phyloP scores from a whole-genome alignment of 2,113 vertebrate genomes.

The Xenus cinereus region DNA sequence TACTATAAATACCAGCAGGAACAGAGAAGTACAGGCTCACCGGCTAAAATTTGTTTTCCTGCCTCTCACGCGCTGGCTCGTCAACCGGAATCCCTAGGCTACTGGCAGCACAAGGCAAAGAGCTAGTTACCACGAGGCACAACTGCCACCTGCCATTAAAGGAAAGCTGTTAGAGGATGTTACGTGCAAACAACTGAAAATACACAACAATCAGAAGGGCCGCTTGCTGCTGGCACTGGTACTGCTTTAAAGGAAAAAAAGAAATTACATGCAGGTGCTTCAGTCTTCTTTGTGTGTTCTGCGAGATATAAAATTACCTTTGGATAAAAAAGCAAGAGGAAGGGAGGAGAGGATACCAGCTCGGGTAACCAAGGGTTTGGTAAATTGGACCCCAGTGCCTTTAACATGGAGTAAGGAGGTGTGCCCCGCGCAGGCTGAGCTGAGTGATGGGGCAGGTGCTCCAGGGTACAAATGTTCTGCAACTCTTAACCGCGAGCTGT shows the following conservation, averaged over 20 bases:
- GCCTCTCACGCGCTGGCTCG: not conserved
- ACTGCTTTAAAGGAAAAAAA: not conserved
- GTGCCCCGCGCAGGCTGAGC: not conserved
- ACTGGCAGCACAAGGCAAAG: not conserved
- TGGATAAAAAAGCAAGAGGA: not conserved
- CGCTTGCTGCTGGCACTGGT: not conserved
- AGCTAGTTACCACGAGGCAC: not conserved
- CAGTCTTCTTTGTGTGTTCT: slow-evolving; percentile 9
- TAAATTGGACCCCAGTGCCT: not conserved
- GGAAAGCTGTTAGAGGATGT: not conserved
- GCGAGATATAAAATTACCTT: not conserved
- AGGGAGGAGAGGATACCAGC: not conserved
- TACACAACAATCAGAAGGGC: not conserved
- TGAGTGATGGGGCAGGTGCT: not conserved
- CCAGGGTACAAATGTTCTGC: not conserved
- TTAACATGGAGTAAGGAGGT: not conserved
- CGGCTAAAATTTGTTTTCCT: not conserved
- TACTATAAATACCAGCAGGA: not conserved
- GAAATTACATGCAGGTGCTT: not conserved
- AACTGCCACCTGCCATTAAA: slow-evolving; percentile 7
- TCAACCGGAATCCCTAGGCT: not conserved
- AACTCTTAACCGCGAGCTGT: not conserved
- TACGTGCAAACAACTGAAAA: not conserved
- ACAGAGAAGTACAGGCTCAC: not conserved
- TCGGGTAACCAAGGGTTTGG: not conserved